These are phyloP conservation scores for Ceratoteleas bidentatus DNA, from an alignment of 1,140 invertebrate genomes.

Conservation along the genomic window DNA sequence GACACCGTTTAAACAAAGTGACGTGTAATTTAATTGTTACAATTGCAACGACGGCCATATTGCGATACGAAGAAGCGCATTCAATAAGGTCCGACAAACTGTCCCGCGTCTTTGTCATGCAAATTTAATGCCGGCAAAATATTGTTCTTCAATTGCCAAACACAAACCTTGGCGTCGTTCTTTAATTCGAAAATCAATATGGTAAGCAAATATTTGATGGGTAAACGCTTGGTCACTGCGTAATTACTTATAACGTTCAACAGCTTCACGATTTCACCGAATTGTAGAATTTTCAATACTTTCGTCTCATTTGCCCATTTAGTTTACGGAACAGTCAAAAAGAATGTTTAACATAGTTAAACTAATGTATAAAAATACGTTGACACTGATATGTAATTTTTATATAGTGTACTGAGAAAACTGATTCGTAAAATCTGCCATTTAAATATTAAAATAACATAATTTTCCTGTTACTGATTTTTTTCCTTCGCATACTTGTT, in stretches of 20 bases:
- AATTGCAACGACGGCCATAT: not conserved
- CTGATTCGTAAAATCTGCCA: too few species aligned
- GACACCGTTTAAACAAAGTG: not conserved
- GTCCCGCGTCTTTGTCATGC: not conserved
- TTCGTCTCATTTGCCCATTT: too few species aligned
- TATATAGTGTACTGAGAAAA: too few species aligned
- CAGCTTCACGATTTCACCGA: too few species aligned
- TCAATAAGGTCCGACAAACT: constrained; percentile 6
- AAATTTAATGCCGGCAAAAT: constrained; percentile 6
- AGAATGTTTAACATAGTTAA: too few species aligned
- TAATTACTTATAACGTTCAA: not conserved
- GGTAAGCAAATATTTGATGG: constrained; percentile 13
- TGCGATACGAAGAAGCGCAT: not conserved
- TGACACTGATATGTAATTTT: too few species aligned
- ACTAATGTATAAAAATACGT: too few species aligned
- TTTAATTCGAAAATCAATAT: constrained; percentile 28
- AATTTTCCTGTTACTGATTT: too few species aligned
- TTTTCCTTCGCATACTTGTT: too few species aligned
- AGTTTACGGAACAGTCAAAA: too few species aligned
- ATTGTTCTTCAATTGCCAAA: constrained; percentile 31
- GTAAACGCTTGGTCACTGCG: not conserved
- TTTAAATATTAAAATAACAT: too few species aligned
- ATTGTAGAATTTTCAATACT: too few species aligned
- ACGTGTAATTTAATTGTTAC: constrained; percentile 11
- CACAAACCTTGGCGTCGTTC: constrained; percentile 14